phyloP scores from a whole-genome alignment of 2,113 vertebrate species.

The Takifugu flavidus region DNA sequence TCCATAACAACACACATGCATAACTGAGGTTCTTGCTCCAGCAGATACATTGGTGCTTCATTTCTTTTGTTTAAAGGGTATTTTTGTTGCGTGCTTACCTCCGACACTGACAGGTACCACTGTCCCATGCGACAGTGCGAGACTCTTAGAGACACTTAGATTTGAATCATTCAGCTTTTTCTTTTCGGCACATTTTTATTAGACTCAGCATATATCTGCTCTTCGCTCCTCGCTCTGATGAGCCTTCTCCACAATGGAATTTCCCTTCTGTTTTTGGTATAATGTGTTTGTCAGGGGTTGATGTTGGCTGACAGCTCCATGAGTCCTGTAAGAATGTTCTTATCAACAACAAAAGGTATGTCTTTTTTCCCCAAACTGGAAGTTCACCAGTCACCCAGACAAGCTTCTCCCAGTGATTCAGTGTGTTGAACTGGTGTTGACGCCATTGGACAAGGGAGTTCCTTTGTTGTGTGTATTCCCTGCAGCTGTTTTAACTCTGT shows the following conservation, averaged over 20 bases:
- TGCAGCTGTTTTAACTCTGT: no score
- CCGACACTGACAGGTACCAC: constrained; percentile 9
- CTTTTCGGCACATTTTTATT: background rate
- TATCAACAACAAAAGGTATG: background rate
- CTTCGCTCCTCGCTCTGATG: constrained; percentile 5
- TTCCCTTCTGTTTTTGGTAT: constrained; percentile 6
- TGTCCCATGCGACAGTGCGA: constrained; percentile 3
- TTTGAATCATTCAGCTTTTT: constrained; percentile 9
- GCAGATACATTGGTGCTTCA: no score
- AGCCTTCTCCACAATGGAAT: background rate
- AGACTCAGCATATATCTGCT: background rate
- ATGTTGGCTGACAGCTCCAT: background rate
- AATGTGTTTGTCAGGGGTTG: constrained; percentile 1
- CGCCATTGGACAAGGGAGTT: no score
- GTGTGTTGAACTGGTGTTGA: no score
- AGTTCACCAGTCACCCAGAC: no score
- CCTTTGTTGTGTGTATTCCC: no score
- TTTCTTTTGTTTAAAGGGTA: background rate
- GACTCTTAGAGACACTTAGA: background rate
- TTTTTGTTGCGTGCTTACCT: background rate
- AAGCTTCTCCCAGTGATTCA: no score
- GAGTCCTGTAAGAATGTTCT: background rate
- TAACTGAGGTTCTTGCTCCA: background rate
- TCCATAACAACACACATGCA: background rate
- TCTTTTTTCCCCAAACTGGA: background rate